These are phyloP conservation scores for Ctenodactylus gundi DNA, from an alignment of 2,113 vertebrate genomes.

Conservation along the genomic window DNA sequence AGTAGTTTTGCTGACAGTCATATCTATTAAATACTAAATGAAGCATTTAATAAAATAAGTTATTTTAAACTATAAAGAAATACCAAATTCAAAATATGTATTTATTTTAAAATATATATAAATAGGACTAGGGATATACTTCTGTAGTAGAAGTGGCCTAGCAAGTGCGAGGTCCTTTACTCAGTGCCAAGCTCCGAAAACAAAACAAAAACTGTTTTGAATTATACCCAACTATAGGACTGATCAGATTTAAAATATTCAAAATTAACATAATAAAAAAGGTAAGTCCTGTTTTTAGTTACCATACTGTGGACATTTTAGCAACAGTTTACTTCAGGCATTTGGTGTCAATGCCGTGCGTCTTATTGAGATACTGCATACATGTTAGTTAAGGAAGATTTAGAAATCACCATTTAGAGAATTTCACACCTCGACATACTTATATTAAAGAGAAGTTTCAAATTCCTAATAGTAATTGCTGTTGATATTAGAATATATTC, in stretches of 20 bases:
- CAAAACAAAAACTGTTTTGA: not conserved
- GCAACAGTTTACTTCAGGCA: not conserved
- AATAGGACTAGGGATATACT: not conserved
- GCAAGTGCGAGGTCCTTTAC: not conserved
- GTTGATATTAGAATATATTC: not conserved
- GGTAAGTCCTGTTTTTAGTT: not conserved
- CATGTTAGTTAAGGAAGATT: not conserved
- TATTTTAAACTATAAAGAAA: not conserved
- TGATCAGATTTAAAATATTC: slow-evolving; percentile 10
- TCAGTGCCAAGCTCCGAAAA: not conserved
- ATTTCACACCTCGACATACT: not conserved
- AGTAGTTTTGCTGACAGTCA: slow-evolving; percentile 10
- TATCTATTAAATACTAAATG: not conserved
- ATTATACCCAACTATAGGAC: not conserved
- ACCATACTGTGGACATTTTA: not conserved
- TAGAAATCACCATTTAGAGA: slow-evolving; percentile 23
- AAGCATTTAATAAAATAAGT: slow-evolving; percentile 19
- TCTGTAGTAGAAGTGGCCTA: not conserved
- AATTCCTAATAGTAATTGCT: not conserved
- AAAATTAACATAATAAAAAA: too few relatives aligned
- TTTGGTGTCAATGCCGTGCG: not conserved
- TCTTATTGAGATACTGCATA: not conserved
- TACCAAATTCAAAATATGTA: not conserved
- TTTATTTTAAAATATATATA: not conserved
- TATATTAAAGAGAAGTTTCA: not conserved